phyloP scores from a whole-genome alignment of 2,888 invertebrate genomes.

The Aelia acuminata region DNA sequence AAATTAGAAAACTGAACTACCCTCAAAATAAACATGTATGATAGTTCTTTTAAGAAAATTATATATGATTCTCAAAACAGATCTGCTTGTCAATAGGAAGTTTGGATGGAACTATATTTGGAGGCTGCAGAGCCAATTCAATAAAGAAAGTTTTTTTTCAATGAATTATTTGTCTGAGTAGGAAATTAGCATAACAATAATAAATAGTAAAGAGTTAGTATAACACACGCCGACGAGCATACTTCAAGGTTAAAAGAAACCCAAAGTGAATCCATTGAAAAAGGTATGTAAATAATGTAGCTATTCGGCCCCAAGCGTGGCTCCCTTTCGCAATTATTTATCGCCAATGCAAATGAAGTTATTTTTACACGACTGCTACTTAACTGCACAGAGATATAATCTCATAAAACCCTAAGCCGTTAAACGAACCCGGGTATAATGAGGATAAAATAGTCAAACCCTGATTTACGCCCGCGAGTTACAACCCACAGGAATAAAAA shows the following conservation, averaged over 20 bases:
- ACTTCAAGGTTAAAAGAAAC: background rate
- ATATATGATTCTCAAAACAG: too few relatives aligned
- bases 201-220: background rate
- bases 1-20: too few relatives aligned
- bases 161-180: too few relatives aligned
- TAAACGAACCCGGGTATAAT: conserved; percentile 16
- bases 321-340: conserved; percentile 14
- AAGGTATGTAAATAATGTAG: too few relatives aligned
- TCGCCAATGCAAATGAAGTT: conserved; percentile 33
- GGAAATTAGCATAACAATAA: too few relatives aligned
- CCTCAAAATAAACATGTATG: too few relatives aligned
- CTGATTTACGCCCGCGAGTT: background rate
- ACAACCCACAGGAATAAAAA: background rate
- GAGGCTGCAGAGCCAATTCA: too few relatives aligned
- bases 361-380: conserved; percentile 9
- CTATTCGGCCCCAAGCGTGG: background rate
- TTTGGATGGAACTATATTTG: too few relatives aligned
- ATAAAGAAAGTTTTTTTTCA: too few relatives aligned
- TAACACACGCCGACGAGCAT: background rate
- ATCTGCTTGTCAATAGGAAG: too few relatives aligned
- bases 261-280: background rate
- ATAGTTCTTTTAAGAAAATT: too few relatives aligned
- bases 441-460: conserved; percentile 25
- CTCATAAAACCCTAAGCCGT: background rate
- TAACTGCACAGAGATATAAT: conserved; percentile 12